Conservation (phyloP, 2,888 invertebrate species). For the Caenorhabditis sp. region DNA sequence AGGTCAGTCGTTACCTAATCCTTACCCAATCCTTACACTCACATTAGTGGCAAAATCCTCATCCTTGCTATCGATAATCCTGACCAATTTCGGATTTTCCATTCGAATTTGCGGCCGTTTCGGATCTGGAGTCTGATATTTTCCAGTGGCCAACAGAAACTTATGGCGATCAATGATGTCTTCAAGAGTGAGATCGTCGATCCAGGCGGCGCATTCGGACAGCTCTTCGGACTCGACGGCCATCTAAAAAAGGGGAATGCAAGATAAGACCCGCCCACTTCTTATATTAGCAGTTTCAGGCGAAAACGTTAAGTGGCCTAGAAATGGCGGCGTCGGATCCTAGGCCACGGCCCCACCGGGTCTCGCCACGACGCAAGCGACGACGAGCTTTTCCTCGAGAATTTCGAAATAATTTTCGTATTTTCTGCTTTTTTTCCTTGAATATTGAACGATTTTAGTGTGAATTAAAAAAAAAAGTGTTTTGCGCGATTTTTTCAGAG, state of each 20-base stretch:
- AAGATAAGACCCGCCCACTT: not conserved
- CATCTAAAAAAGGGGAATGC: slow-evolving; percentile 70
- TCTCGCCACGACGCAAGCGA: too few species aligned
- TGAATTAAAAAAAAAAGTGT: too few species aligned
- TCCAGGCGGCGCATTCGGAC: slow-evolving; percentile 67
- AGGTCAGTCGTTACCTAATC: too few species aligned
- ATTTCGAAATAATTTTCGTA: too few species aligned
- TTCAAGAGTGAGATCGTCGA: slow-evolving; percentile 60
- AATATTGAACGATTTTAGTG: too few species aligned
- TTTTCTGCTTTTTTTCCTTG: too few species aligned
- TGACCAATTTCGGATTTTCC: slow-evolving; percentile 70
- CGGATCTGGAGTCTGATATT: slow-evolving; percentile 78
- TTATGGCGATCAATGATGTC: slow-evolving; percentile 70
- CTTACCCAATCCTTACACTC: slow-evolving; percentile 12
- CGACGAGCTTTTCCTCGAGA: too few species aligned
- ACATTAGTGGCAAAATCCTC: slow-evolving; percentile 72
- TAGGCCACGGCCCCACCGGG: too few species aligned
- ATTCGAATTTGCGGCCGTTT: slow-evolving; percentile 72
- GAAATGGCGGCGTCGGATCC: too few species aligned
- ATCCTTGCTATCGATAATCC: slow-evolving; percentile 70
- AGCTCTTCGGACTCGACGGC: slow-evolving; percentile 77
- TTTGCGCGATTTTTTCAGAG: too few species aligned
- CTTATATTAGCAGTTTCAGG: too few species aligned
- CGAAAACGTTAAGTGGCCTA: too few species aligned
- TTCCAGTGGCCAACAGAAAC: slow-evolving; percentile 76